Evolutionary conservation across 2,888 invertebrate genomes (phyloP).

Genomic region (Torymus auratus): DNA sequence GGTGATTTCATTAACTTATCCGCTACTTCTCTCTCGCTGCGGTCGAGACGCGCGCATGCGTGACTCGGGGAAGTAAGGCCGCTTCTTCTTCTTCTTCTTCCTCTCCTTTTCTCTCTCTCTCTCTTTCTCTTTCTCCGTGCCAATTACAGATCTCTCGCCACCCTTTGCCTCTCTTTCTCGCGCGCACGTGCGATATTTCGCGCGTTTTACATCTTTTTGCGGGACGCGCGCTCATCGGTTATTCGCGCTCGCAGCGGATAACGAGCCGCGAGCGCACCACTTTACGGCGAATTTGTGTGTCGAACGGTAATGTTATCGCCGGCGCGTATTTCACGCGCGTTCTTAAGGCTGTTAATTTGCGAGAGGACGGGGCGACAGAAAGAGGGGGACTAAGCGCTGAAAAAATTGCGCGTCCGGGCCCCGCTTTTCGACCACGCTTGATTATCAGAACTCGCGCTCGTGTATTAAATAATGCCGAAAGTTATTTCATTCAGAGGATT

Average conservation of each 20-base stretch:
- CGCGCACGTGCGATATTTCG: conserved; percentile 44
- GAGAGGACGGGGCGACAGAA: conserved; percentile 1
- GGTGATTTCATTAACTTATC: conserved; percentile 75
- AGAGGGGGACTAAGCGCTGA: conserved; percentile 10
- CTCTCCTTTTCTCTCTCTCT: not conserved
- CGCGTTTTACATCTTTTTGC: conserved; percentile 53
- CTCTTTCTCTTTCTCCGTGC: conserved; percentile 12
- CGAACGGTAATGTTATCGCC: conserved; percentile 53
- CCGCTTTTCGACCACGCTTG: conserved; percentile 11
- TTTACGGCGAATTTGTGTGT: conserved; percentile 59
- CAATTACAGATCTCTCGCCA: conserved; percentile 2
- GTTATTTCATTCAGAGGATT: conserved; percentile 8
- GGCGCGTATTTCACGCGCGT: conserved; percentile 33
- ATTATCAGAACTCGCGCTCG: not conserved
- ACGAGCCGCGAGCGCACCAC: conserved; percentile 15
- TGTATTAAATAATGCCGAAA: conserved; percentile 15
- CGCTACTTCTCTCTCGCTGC: conserved; percentile 53
- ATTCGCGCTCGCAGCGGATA: conserved; percentile 48
- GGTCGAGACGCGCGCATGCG: conserved; percentile 65
- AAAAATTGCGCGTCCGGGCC: conserved; percentile 10
- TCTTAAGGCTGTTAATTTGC: conserved; percentile 37
- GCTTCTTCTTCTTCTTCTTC: conserved; percentile 26
- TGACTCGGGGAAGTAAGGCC: conserved; percentile 70
- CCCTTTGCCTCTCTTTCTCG: not conserved
- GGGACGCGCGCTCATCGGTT: conserved; percentile 53